Conservation (phyloP, 2,797 vertebrate species). For the Vireo griseus region DNA sequence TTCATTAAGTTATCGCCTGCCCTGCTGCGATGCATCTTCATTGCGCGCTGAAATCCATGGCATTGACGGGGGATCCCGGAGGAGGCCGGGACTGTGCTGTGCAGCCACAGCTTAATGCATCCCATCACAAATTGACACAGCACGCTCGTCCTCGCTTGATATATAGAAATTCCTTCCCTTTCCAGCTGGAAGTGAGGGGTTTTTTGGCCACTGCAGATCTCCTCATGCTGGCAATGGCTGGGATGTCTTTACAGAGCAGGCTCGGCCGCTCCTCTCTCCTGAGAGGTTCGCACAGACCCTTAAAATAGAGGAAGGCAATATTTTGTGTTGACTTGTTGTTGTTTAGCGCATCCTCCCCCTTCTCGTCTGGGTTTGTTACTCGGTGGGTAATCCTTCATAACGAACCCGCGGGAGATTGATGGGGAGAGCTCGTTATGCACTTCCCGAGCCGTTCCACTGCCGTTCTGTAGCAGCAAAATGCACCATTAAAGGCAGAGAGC, state of each 20-base stretch:
- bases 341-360: background rate
- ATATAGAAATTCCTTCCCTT: background rate
- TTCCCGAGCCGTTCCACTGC: background rate
- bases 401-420: conserved; percentile 47
- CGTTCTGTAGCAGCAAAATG: conserved; percentile 16
- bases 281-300: background rate
- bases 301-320: background rate
- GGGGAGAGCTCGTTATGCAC: conserved; percentile 29
- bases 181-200: fast-evolving
- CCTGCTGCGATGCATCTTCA: conserved; percentile 35
- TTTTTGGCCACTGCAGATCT: background rate
- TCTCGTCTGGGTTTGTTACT: conserved; percentile 4
- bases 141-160: background rate
- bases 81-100: background rate
- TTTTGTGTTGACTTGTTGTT: background rate
- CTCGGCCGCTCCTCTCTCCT: background rate
- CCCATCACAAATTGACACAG: background rate
- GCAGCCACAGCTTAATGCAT: background rate
- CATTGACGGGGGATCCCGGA: background rate
- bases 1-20: conserved; percentile 18
- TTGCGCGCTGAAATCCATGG: background rate
- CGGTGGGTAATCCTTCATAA: conserved; percentile 37
- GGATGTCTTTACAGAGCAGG: background rate
- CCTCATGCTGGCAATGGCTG: fast-evolving
- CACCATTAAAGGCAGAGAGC: conserved; percentile 51